Evolutionary conservation across 2,888 invertebrate species (phyloP).

Genomic region (Mystacides longicornis): DNA sequence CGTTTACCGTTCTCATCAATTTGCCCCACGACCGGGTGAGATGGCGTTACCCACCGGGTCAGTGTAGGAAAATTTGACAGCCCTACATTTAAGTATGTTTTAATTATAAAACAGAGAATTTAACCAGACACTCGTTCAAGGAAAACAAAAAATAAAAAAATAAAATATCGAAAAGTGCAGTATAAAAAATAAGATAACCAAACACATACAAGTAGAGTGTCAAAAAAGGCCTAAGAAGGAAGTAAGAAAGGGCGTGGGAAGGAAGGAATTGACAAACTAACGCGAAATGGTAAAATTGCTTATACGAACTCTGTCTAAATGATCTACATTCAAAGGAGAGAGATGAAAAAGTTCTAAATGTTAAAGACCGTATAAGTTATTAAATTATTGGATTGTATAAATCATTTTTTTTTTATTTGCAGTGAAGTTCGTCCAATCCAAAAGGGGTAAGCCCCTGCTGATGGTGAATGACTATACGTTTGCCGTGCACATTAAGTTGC

Average conservation of each 20-base stretch:
- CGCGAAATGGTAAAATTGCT: slow-evolving; percentile 12
- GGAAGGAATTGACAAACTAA: neutral
- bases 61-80: too few relatives aligned
- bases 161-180: too few relatives aligned
- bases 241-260: neutral
- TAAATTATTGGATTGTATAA: neutral
- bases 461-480: slow-evolving; percentile 21
- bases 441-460: slow-evolving; percentile 13
- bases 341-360: slow-evolving; percentile 30
- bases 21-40: slow-evolving; percentile 32
- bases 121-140: too few relatives aligned
- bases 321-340: too few relatives aligned
- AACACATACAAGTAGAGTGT: too few relatives aligned
- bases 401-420: slow-evolving; percentile 1
- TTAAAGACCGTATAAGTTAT: slow-evolving; percentile 12
- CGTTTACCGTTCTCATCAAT: slow-evolving; percentile 33
- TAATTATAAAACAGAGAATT: too few relatives aligned
- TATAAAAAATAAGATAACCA: too few relatives aligned
- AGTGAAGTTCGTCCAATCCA: slow-evolving; percentile 15
- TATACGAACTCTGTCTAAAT: slow-evolving; percentile 28
- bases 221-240: too few relatives aligned
- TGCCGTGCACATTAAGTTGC: slow-evolving; percentile 16
- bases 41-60: slow-evolving; percentile 44
- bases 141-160: too few relatives aligned
- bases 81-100: too few relatives aligned